Conservation (phyloP, 1,140 invertebrate species). For the Octopus bimaculoides region DNA sequence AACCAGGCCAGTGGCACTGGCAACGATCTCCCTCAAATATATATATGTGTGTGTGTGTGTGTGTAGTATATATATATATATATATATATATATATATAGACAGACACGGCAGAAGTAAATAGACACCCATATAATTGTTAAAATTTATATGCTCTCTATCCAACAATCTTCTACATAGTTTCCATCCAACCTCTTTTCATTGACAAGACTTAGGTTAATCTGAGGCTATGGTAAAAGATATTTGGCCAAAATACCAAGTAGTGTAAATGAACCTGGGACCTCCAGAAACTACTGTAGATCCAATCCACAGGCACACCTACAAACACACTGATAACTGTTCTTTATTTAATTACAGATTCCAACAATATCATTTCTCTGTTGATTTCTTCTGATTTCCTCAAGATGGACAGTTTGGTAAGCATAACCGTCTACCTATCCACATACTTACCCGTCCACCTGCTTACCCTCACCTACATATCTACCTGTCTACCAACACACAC, state of each 20-base stretch:
- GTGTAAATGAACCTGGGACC: too few relatives aligned
- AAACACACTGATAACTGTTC: neutral
- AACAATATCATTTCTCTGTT: constrained; percentile 86
- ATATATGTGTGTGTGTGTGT: neutral
- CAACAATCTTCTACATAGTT: too few relatives aligned
- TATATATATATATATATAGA: too few relatives aligned
- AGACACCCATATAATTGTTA: too few relatives aligned
- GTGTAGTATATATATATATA: neutral
- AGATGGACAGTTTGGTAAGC: constrained; percentile 82
- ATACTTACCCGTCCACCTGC: neutral
- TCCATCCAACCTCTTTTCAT: too few relatives aligned
- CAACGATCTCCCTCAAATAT: neutral
- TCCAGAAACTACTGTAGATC: too few relatives aligned
- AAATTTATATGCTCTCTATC: too few relatives aligned
- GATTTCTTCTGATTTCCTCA: constrained; percentile 88
- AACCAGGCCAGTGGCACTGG: too few relatives aligned
- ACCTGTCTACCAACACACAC: neutral
- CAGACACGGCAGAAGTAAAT: neutral
- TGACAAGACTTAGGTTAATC: too few relatives aligned
- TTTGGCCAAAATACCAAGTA: too few relatives aligned
- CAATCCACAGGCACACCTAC: too few relatives aligned
- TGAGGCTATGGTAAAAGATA: too few relatives aligned
- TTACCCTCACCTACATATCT: neutral
- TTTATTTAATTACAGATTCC: constrained; percentile 63
- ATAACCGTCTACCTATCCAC: neutral